Percentiles rank a stretch among this genome's conserved stretches.
Conservation (phyloP, 2,797 vertebrate genomes). For the Muraenolepis orangiensis region DNA sequence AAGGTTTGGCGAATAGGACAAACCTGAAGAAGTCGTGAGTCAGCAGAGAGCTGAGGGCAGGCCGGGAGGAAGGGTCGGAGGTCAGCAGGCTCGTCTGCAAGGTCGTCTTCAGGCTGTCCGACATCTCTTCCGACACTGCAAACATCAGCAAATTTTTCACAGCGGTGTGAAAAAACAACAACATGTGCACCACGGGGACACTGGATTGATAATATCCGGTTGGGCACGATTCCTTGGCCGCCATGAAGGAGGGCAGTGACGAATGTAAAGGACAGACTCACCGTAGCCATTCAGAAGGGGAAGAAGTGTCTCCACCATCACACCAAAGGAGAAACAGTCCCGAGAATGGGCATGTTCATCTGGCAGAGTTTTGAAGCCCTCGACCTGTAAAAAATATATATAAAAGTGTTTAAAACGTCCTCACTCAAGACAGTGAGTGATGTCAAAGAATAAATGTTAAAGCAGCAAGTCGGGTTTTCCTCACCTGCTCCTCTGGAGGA, state of each 20-base stretch:
- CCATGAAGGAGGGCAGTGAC: neutral
- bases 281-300: constrained; percentile 78
- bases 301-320: constrained; percentile 81
- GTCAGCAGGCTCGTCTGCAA: constrained; percentile 80
- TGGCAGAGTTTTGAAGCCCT: constrained; percentile 76
- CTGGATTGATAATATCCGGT: neutral
- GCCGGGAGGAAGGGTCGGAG: constrained; percentile 78
- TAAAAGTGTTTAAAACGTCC: neutral
- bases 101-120: constrained; percentile 79
- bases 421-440: neutral
- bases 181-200: neutral
- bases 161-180: neutral
- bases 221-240: neutral
- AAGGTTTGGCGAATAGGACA: constrained; percentile 24
- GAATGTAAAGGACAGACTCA: constrained; percentile 61
- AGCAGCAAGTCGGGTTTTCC: neutral
- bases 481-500: constrained; percentile 87
- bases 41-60: constrained; percentile 79
- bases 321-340: constrained; percentile 89
- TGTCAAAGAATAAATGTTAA: neutral
- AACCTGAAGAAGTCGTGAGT: constrained; percentile 93
- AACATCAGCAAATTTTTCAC: constrained; percentile 14
- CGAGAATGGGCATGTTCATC: constrained; percentile 82
- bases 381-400: constrained; percentile 63
- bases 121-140: constrained; percentile 73